phyloP scores from a whole-genome alignment of 1,140 invertebrate species.

The Zaprionus tsacasi region DNA sequence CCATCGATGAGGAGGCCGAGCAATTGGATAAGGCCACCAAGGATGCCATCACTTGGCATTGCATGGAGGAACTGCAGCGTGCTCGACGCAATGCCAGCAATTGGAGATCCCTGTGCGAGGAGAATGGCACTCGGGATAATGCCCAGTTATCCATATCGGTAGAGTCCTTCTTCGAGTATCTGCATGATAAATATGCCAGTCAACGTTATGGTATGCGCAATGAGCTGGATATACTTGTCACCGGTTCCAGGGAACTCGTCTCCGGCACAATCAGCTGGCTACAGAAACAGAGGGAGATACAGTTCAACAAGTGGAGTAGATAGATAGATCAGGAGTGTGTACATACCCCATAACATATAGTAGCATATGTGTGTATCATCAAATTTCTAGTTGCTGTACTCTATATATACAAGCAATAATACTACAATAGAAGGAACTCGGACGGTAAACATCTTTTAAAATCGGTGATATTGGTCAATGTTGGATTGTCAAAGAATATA shows the following conservation, averaged over 20 bases:
- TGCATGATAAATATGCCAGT: conserved; percentile 66
- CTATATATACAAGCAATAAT: too few relatives aligned
- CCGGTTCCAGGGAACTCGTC: conserved; percentile 96
- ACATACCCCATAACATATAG: not conserved
- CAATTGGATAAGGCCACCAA: conserved; percentile 23
- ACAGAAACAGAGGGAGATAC: conserved; percentile 40
- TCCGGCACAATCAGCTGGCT: conserved; percentile 88
- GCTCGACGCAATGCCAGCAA: conserved; percentile 86
- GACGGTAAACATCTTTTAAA: not conserved
- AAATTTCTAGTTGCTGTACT: conserved; percentile 1
- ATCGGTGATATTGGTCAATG: not conserved
- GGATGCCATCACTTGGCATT: conserved; percentile 51
- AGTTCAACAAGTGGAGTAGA: conserved; percentile 20
- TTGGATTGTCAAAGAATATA: not conserved
- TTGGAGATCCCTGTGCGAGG: conserved; percentile 85
- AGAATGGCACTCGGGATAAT: conserved; percentile 55
- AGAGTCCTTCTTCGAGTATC: conserved; percentile 63
- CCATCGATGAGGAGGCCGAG: conserved; percentile 14
- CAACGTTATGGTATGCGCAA: conserved; percentile 67
- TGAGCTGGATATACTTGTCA: conserved; percentile 90
- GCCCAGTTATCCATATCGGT: conserved; percentile 59
- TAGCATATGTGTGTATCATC: not conserved
- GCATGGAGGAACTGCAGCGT: conserved; percentile 85
- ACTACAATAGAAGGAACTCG: not conserved
- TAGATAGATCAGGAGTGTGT: not conserved